Evolutionary conservation across 2,797 vertebrate genomes (phyloP), one percentile per base, ranked within the genome.

Genomic region (Prunella strophiata): DNA sequence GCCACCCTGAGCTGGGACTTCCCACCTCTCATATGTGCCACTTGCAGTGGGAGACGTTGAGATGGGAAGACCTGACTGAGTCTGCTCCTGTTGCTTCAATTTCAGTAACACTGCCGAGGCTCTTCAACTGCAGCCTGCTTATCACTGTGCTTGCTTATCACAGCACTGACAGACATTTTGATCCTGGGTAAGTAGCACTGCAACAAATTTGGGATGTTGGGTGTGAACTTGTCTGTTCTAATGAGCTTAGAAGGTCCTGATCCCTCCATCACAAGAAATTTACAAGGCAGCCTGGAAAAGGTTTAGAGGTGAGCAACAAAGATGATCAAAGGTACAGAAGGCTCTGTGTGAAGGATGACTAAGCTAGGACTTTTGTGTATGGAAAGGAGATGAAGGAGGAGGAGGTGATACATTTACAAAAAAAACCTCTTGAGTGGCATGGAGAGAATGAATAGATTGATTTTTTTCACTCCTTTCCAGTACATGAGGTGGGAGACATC

Each of bases 141-240:
- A 50, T 68, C 55, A 11, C 47, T 47, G 29, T 11, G 55, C n/a
- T 85, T 1, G 0, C 55, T 47, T 47, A 47, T 70, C 48, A 20
- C 20, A 5, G 34, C 0, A 1, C 55, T 62, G 61, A 51, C 45
- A 40, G 47, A 36, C 2, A 0, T 58, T 80, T 62, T 51, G 23
- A 34, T 57, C 40, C 74, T 21, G 6, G 59, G 30, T 27, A 57
- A 65, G 22, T 9, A 58, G 20, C 16, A 43, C 40, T n/a, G 38
- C 36, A 72, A 36, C 16, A 52, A 34, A 52, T 74, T 51, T 43
- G 19, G 52, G 73, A 38, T 67, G 26, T 32, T 76, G 65, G 18
- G 25, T 45, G 55, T 57, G 48, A 74, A 10, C n/a, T 90, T 66
- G 43, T 70, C 30, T 88, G 42, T 78, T 88, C 36, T 29, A 45